A percentile compares a stretch with the other conserved stretches of the same genome.
Evolutionary conservation across 2,113 vertebrate genomes (phyloP).

Genomic region (Eolophus roseicapilla): DNA sequence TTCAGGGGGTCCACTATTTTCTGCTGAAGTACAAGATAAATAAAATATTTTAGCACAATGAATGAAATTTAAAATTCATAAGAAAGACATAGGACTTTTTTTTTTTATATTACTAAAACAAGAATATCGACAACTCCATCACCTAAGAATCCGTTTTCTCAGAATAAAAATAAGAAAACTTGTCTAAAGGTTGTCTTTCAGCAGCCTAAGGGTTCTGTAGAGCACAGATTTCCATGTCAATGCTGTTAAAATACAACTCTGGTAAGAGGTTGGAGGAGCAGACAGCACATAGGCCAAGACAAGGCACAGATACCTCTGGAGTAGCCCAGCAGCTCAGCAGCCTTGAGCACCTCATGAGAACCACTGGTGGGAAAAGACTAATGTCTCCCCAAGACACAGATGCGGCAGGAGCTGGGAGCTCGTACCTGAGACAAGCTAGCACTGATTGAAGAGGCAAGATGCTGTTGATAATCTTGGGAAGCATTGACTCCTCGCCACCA

Average conservation of each 20-base stretch:
- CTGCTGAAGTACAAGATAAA: neutral
- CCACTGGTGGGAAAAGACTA: neutral
- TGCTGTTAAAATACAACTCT: neutral
- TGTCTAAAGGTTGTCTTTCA: neutral
- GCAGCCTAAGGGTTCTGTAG: neutral
- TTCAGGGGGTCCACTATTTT: neutral
- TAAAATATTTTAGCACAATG: neutral
- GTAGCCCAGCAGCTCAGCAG: fast-evolving
- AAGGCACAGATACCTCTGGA: neutral
- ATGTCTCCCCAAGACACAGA: fast-evolving
- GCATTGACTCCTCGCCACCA: neutral
- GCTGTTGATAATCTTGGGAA: neutral
- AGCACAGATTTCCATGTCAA: neutral
- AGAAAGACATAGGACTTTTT: neutral
- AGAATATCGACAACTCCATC: neutral
- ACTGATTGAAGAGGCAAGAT: neutral
- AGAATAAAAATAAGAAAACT: neutral
- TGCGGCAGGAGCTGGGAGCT: fast-evolving
- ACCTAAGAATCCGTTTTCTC: neutral
- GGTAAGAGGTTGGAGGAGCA: neutral
- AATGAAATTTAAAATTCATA: neutral
- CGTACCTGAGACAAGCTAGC: neutral
- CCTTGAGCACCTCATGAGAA: neutral
- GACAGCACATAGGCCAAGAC: neutral
- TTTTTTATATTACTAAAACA: neutral